phyloP scores from a whole-genome alignment of 1,140 invertebrate genomes.

The Aphaenogaster floridana region DNA sequence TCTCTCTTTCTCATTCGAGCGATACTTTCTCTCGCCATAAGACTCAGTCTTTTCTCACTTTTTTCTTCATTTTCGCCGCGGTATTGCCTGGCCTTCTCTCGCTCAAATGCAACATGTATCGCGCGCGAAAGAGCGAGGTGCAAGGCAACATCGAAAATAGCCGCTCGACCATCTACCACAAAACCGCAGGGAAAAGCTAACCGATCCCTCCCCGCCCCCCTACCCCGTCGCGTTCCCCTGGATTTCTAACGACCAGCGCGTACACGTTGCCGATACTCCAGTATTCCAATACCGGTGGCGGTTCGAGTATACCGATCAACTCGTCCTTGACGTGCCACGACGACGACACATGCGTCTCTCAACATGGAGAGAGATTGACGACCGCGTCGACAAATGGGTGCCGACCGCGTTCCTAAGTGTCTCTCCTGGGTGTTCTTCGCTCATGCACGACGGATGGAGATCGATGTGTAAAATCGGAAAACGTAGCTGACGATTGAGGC shows the following conservation, averaged over 20 bases:
- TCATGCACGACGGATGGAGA: slow-evolving; percentile 36
- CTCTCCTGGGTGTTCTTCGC: slow-evolving; percentile 54
- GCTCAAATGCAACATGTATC: slow-evolving; percentile 52
- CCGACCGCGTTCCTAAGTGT: slow-evolving; percentile 81
- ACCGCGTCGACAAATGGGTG: slow-evolving; percentile 82
- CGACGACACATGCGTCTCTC: slow-evolving; percentile 71
- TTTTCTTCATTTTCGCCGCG: not conserved
- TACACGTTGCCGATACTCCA: slow-evolving; percentile 44
- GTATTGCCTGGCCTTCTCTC: slow-evolving; percentile 12
- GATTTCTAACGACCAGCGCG: slow-evolving; percentile 31
- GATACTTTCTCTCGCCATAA: not conserved
- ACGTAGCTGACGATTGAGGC: slow-evolving; percentile 29
- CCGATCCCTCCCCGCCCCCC: not conserved
- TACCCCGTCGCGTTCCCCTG: not conserved
- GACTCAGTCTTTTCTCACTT: not conserved
- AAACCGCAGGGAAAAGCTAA: slow-evolving; percentile 69
- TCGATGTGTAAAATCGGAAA: slow-evolving; percentile 53
- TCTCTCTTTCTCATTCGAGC: not conserved
- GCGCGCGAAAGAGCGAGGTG: slow-evolving; percentile 36
- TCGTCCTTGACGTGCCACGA: slow-evolving; percentile 78
- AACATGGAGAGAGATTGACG: slow-evolving; percentile 85
- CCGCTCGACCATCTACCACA: slow-evolving; percentile 51
- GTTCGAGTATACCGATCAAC: slow-evolving; percentile 53
- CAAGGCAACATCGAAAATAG: slow-evolving; percentile 64
- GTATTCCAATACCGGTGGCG: slow-evolving; percentile 51